These are phyloP conservation scores for Myiagra hebetior DNA, from an alignment of 2,113 vertebrate genomes.

Conservation along the genomic window DNA sequence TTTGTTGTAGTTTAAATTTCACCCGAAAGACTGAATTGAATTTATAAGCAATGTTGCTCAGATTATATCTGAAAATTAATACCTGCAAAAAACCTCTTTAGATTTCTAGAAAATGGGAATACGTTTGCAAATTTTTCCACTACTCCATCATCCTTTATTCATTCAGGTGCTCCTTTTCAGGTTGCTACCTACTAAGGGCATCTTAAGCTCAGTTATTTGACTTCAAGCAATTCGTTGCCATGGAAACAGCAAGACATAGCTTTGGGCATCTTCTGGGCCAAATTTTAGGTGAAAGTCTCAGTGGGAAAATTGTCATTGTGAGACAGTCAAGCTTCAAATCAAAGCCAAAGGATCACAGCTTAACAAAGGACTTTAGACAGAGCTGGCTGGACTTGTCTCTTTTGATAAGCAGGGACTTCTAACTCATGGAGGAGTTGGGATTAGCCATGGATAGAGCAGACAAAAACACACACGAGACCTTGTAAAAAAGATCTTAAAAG, in stretches of 20 bases:
- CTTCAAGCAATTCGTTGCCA: neutral
- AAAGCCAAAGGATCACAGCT: neutral
- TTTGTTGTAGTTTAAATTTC: neutral
- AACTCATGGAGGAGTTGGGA: neutral
- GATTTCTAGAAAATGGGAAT: neutral
- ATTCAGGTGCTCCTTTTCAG: neutral
- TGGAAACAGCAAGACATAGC: neutral
- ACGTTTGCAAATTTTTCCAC: neutral
- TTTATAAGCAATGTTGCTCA: neutral
- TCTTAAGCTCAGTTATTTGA: neutral
- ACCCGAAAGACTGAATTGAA: neutral
- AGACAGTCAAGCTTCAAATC: conserved; percentile 7
- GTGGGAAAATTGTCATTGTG: neutral
- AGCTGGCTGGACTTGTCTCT: neutral
- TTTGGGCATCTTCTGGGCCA: conserved; percentile 20
- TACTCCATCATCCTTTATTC: neutral
- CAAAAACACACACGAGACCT: neutral
- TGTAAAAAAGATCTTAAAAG: neutral
- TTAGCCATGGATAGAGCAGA: neutral
- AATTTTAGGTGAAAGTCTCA: conserved; percentile 27
- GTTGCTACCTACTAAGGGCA: neutral
- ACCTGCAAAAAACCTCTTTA: neutral
- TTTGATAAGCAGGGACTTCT: neutral
- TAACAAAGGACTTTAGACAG: neutral
- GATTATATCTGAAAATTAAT: neutral